phyloP scores from a whole-genome alignment of 2,888 invertebrate species.

The Antheraea yamamai region DNA sequence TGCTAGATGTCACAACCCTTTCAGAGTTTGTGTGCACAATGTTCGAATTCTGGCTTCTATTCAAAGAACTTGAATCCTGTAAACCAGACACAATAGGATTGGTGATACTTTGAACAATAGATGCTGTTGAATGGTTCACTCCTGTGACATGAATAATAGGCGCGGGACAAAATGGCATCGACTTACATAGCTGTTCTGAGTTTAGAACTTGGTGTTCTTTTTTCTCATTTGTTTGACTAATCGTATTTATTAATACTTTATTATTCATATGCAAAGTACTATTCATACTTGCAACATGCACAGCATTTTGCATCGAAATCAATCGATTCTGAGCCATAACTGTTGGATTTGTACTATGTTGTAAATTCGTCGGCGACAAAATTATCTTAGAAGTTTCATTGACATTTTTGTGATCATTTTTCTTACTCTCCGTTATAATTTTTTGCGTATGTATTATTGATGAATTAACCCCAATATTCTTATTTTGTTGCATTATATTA shows the following conservation, averaged over 20 bases:
- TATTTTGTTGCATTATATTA: slow-evolving; percentile 69
- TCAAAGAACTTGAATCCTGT: slow-evolving; percentile 56
- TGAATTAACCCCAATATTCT: slow-evolving; percentile 50
- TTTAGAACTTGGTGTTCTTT: slow-evolving; percentile 59
- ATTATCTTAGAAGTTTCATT: slow-evolving; percentile 69
- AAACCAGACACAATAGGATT: slow-evolving; percentile 61
- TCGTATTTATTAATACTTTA: slow-evolving; percentile 66
- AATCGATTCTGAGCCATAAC: slow-evolving; percentile 74
- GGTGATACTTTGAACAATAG: slow-evolving; percentile 61
- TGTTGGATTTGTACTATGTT: slow-evolving; percentile 63
- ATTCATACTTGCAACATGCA: slow-evolving; percentile 63
- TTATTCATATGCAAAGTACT: slow-evolving; percentile 60
- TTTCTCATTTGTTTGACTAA: slow-evolving; percentile 60
- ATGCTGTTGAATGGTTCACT: slow-evolving; percentile 53
- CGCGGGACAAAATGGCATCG: slow-evolving; percentile 48
- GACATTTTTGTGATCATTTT: slow-evolving; percentile 52
- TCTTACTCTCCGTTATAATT: slow-evolving; percentile 61
- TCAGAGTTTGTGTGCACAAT: slow-evolving; percentile 70
- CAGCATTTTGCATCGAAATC: slow-evolving; percentile 70
- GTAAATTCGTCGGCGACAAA: slow-evolving; percentile 65
- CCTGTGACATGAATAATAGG: slow-evolving; percentile 69
- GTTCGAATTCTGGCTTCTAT: slow-evolving; percentile 60
- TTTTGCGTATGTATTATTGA: slow-evolving; percentile 65
- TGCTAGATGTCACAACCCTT: slow-evolving; percentile 58
- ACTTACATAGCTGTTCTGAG: slow-evolving; percentile 57